phyloP scores from a whole-genome alignment of 2,888 invertebrate genomes.

The Drymonia ruficornis region DNA sequence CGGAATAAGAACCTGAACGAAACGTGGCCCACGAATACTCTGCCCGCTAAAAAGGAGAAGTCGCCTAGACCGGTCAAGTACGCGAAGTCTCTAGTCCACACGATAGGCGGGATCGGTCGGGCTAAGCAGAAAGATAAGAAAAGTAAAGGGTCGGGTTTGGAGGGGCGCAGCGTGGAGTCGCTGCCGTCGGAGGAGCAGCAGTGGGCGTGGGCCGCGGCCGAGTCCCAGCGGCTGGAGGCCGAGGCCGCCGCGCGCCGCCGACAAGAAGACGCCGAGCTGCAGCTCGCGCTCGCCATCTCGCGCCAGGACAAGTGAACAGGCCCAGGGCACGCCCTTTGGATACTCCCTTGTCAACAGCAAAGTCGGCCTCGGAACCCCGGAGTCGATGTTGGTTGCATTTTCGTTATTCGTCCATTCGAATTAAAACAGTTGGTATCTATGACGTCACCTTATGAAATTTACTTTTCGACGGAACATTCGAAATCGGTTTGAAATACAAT shows the following conservation, averaged over 20 bases:
- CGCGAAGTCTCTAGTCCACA: slow-evolving; percentile 74
- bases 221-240: slow-evolving; percentile 87
- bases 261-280: slow-evolving; percentile 89
- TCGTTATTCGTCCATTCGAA: slow-evolving; percentile 22
- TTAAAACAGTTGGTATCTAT: slow-evolving; percentile 3
- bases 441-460: not conserved
- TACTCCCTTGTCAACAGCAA: not conserved
- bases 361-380: slow-evolving; percentile 1
- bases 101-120: slow-evolving; percentile 77
- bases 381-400: slow-evolving; percentile 24
- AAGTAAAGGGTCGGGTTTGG: slow-evolving; percentile 41
- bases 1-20: slow-evolving; percentile 71
- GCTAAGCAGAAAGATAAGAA: slow-evolving; percentile 69
- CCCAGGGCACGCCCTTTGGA: not conserved
- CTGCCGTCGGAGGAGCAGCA: slow-evolving; percentile 87
- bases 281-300: slow-evolving; percentile 89
- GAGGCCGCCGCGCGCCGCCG: slow-evolving; percentile 84
- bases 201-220: slow-evolving; percentile 89
- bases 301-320: slow-evolving; percentile 72
- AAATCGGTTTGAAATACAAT: no score
- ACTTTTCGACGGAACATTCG: not conserved
- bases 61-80: slow-evolving; percentile 79
- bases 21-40: slow-evolving; percentile 73
- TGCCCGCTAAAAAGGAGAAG: slow-evolving; percentile 75
- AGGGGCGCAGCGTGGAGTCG: slow-evolving; percentile 50